Base-by-base conservation (phyloP, 2,113 vertebrate genomes). In the Jacana jacana region DNA sequence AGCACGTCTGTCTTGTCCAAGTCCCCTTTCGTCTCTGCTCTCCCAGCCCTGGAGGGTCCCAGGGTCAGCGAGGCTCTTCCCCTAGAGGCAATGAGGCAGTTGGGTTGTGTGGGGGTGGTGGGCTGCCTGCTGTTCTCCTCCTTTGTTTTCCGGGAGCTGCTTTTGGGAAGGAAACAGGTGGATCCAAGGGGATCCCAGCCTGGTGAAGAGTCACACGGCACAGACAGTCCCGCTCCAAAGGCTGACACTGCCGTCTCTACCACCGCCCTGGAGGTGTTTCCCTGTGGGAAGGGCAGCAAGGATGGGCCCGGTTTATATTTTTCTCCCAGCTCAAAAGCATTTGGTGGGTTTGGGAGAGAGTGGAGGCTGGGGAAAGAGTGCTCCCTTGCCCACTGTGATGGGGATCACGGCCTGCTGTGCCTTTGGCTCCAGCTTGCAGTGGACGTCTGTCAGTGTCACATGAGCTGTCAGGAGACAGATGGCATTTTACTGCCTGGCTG, bases 401-500 rank as follows among this genome's bases (percentile, higher is more conserved):
- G 70, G 77, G 81, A 42, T 33, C 54, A 3, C 0, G 22, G 73
- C 75, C 89, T 93, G 81, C 90, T 0, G 2, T 83, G 88, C 90
- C 86, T 91, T 60, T 42, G 78, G 73, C 93, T 91, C 37, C 1
- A 10, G 14, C 86, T 94, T 15, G 11, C 88, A 71, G 31, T 30
- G 81, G 86, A 86, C 12, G 93, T 91, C 95, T 97, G 95, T 96
- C 92, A 58, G 49, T 78, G 95, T 93, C 95, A 95, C 72, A 87
- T 33, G 91, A 95, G 77, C 93, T 17, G 1, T 55, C 65, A 20
- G 91, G 87, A 85, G 91, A 96, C 96, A 97, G 97, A 97, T 97
- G 97, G 96, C 95, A 96, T 96, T 97, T 97, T 96, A 96, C 82
- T 97, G 96, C 95, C 94, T 94, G 81, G 69, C 91, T 96, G 90